These are phyloP conservation scores for Drosophila parvula DNA, from an alignment of 1,140 invertebrate species.

Conservation along the genomic window DNA sequence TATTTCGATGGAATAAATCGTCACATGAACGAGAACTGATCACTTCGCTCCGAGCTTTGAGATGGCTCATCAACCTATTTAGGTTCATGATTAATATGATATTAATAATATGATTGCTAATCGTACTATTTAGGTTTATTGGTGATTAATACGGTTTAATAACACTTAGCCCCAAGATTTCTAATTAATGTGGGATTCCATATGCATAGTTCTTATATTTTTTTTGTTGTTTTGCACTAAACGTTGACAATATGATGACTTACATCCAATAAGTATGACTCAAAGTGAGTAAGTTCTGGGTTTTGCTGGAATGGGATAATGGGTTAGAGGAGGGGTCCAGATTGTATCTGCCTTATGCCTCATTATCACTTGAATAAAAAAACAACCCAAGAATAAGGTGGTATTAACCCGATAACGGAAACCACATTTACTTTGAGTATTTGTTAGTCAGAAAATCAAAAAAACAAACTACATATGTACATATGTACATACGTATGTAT, in stretches of 20 bases:
- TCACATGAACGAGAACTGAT: slow-evolving; percentile 19
- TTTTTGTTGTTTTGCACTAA: not conserved
- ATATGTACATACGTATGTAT: too few species aligned
- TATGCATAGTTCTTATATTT: not conserved
- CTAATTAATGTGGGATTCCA: slow-evolving; percentile 4
- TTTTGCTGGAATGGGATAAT: not conserved
- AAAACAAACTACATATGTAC: too few species aligned
- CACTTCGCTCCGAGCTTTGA: slow-evolving; percentile 9
- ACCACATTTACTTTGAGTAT: not conserved
- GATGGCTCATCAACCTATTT: slow-evolving; percentile 3
- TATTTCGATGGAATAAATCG: slow-evolving; percentile 5
- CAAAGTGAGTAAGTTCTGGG: not conserved
- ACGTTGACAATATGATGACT: not conserved
- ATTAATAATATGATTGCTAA: not conserved
- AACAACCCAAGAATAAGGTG: not conserved
- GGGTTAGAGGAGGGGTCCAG: not conserved
- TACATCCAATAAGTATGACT: not conserved
- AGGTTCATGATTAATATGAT: slow-evolving; percentile 21
- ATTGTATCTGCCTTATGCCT: not conserved
- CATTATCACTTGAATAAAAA: not conserved
- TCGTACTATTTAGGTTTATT: not conserved
- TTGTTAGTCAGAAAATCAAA: too few species aligned
- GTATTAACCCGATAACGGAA: not conserved
- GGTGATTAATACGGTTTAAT: slow-evolving; percentile 20
- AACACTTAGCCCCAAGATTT: not conserved